Conservation (phyloP, 2,888 invertebrate species). For the Melipona beecheii region DNA sequence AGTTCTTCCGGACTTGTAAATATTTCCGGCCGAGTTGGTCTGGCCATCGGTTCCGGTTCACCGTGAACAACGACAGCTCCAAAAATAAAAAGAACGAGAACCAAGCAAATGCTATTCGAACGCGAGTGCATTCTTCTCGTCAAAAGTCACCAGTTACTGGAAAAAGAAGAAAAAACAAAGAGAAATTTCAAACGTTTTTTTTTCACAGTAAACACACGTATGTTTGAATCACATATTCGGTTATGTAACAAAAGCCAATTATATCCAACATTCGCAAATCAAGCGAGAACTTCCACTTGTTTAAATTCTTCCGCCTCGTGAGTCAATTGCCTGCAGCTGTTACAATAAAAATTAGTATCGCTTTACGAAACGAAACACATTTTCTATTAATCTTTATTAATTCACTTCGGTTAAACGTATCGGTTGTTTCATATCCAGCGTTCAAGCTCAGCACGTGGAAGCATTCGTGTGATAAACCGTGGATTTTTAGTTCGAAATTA, state of each 20-base stretch:
- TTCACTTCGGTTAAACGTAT: not conserved
- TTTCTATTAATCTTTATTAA: not conserved
- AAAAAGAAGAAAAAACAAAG: slow-evolving; percentile 4
- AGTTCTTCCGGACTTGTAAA: slow-evolving; percentile 85
- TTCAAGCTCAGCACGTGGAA: not conserved
- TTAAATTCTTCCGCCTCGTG: not conserved
- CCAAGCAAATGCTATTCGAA: slow-evolving; percentile 19
- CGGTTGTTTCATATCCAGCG: not conserved
- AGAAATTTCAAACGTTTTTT: not conserved
- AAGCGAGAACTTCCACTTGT: not conserved
- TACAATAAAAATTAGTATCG: not conserved
- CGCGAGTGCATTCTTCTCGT: slow-evolving; percentile 38
- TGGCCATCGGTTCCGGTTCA: slow-evolving; percentile 72
- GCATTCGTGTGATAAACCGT: not conserved
- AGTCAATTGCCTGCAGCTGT: not conserved
- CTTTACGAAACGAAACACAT: not conserved
- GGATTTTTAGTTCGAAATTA: not conserved
- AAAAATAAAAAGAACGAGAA: slow-evolving; percentile 40
- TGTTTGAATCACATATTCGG: not conserved
- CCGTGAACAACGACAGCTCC: slow-evolving; percentile 48
- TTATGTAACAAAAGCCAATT: not conserved
- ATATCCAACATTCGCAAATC: not conserved
- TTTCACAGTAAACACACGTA: not conserved
- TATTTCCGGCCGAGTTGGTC: slow-evolving; percentile 83
- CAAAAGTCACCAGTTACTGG: not conserved